These are phyloP conservation scores for Spicauda simplicius DNA, from an alignment of 2,888 invertebrate genomes.

Conservation along the genomic window DNA sequence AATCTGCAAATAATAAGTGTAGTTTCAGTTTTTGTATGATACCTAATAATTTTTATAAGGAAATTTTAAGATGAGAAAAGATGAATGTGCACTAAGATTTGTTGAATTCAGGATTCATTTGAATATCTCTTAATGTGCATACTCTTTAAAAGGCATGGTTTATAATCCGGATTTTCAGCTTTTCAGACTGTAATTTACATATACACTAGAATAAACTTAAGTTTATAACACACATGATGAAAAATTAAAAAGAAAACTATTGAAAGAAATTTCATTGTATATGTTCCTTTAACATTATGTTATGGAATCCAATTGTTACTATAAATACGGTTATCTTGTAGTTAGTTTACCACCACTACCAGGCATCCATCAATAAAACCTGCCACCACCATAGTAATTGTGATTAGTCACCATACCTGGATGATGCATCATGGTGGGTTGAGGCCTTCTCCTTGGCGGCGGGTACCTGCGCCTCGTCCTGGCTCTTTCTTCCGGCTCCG, in stretches of 20 bases:
- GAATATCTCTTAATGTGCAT: too few relatives aligned
- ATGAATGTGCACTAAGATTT: too few relatives aligned
- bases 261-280: neutral
- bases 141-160: too few relatives aligned
- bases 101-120: too few relatives aligned
- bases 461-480: slow-evolving; percentile 73
- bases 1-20: slow-evolving; percentile 32
- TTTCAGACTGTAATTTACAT: too few relatives aligned
- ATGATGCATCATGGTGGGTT: slow-evolving; percentile 66
- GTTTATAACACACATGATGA: too few relatives aligned
- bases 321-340: neutral
- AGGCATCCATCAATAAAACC: neutral
- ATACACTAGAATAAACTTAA: too few relatives aligned
- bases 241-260: neutral
- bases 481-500: slow-evolving; percentile 75
- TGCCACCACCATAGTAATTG: neutral
- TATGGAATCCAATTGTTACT: neutral
- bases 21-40: neutral
- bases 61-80: too few relatives aligned
- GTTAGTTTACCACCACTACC: neutral
- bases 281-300: too few relatives aligned
- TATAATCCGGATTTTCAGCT: too few relatives aligned
- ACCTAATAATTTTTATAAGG: too few relatives aligned
- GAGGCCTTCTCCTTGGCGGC: slow-evolving; percentile 72
- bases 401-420: slow-evolving; percentile 53